These are phyloP conservation scores for Siphamia tubifer DNA, from an alignment of 2,113 vertebrate genomes.

Conservation along the genomic window DNA sequence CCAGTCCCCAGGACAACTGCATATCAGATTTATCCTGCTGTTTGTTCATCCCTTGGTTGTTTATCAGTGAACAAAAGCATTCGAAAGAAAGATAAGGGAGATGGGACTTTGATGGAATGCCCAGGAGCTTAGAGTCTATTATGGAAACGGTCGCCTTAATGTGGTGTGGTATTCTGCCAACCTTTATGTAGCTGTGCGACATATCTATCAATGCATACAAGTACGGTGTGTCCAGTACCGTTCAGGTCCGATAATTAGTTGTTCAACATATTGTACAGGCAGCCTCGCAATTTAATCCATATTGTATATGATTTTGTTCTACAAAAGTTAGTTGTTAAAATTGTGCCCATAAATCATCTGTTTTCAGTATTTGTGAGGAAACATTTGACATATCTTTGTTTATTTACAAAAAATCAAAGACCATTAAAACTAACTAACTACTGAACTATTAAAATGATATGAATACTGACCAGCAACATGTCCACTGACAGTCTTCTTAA, in stretches of 20 bases:
- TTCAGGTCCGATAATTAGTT: not conserved
- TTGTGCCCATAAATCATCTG: too few species aligned
- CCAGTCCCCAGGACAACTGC: conserved; percentile 27
- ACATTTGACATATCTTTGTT: too few species aligned
- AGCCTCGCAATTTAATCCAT: too few species aligned
- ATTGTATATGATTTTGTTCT: too few species aligned
- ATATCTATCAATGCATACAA: not conserved
- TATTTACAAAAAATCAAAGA: too few species aligned
- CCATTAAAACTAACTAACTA: too few species aligned
- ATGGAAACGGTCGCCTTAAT: conserved; percentile 30
- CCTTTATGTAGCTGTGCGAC: conserved; percentile 10
- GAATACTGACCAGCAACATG: too few species aligned
- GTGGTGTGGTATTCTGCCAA: conserved; percentile 27
- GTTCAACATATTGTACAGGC: not conserved
- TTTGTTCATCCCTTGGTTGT: conserved; percentile 48
- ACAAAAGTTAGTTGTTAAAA: too few species aligned
- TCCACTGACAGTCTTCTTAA: too few species aligned
- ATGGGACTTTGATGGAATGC: conserved; percentile 51
- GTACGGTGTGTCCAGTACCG: not conserved
- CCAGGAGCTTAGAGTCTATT: conserved; percentile 43
- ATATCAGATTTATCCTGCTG: conserved; percentile 51
- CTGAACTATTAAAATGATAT: too few species aligned
- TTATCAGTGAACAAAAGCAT: conserved; percentile 50
- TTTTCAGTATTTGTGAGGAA: too few species aligned
- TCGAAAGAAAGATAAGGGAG: conserved; percentile 46